Base-by-base conservation (phyloP, 1,140 invertebrate genomes). In the Apis laboriosa region DNA sequence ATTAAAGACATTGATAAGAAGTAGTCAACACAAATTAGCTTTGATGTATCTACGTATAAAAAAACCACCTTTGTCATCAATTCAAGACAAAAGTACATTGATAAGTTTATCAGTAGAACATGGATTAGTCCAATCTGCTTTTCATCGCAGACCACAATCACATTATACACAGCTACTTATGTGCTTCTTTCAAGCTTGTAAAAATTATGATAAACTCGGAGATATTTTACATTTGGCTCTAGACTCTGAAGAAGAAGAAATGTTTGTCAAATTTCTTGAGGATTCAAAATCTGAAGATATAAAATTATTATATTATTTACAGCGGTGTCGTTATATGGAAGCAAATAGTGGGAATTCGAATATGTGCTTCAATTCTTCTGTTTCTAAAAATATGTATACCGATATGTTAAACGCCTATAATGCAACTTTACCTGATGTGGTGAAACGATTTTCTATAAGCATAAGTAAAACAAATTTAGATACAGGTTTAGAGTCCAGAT, bases 41-140 rank as follows among this genome's bases (percentile, higher is more conserved):
- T 87, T 96, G 24, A 93, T 94, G 24, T 96, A 96, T 87, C 83
- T 95, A 5, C 91, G 93, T 11, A 88, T 95, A 7, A 92, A 94
- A 58, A 94, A 94, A 83, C 95, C 95, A 13, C 93, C 95, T 1
- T 76, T 95, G 17, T 90, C 92, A 0, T 94, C 95, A 0, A 76
- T 95, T 15, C 94, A 95, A 11, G 96, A 96, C 71, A 91, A 94
- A 61, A 81, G 90, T 53, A 91, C 90, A 1, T 58, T 92, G 4
- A 92, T 96, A 9, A 95, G 94, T 28, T 90, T 96, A 0, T 93
- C 96, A 0, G 93, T 96, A 5, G 94, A 95, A 43, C 95, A 96
- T 91, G 94, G 95, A 15, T 87, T 95, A 53, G 94, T 95, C 11
- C 94, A 95, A 55, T 94, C 95, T 49, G 96, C 96, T 4, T 95